Conservation (phyloP, 1,140 invertebrate species). For the Drosophila cardini region DNA sequence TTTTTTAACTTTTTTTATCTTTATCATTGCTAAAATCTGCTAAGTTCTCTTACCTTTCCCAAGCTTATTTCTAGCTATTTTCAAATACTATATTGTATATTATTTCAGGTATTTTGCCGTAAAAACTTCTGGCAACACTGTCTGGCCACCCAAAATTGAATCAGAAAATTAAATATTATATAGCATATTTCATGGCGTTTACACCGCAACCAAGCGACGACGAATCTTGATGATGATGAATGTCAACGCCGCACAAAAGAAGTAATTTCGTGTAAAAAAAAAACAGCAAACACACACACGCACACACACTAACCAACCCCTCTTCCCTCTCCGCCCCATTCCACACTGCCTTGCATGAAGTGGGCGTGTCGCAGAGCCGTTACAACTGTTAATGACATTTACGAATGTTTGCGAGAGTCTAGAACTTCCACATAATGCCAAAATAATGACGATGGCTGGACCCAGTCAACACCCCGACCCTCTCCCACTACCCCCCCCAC, state of each 20-base stretch:
- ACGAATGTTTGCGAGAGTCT: conserved; percentile 72
- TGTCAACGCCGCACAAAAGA: conserved; percentile 73
- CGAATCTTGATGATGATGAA: conserved; percentile 78
- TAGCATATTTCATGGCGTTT: conserved; percentile 66
- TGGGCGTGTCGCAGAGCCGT: conserved; percentile 67
- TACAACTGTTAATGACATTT: conserved; percentile 84
- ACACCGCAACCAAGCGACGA: conserved; percentile 41
- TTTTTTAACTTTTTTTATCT: too few relatives aligned
- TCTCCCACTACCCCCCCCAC: neutral
- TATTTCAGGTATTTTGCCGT: too few relatives aligned
- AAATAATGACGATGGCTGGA: conserved; percentile 72
- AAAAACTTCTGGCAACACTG: too few relatives aligned
- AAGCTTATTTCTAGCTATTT: too few relatives aligned
- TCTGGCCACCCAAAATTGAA: conserved; percentile 37
- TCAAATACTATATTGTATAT: too few relatives aligned
- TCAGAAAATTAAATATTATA: conserved; percentile 68
- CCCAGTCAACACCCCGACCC: conserved; percentile 13
- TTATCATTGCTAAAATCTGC: too few relatives aligned
- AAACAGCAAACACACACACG: too few relatives aligned
- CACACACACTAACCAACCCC: conserved; percentile 6
- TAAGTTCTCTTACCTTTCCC: too few relatives aligned
- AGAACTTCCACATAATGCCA: conserved; percentile 63
- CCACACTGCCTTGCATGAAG: neutral
- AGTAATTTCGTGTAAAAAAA: conserved; percentile 81
- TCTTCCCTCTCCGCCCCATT: neutral